Evolutionary conservation across 2,797 vertebrate genomes (phyloP), one percentile per base, ranked within the genome.

Genomic region (Coluber constrictor): DNA sequence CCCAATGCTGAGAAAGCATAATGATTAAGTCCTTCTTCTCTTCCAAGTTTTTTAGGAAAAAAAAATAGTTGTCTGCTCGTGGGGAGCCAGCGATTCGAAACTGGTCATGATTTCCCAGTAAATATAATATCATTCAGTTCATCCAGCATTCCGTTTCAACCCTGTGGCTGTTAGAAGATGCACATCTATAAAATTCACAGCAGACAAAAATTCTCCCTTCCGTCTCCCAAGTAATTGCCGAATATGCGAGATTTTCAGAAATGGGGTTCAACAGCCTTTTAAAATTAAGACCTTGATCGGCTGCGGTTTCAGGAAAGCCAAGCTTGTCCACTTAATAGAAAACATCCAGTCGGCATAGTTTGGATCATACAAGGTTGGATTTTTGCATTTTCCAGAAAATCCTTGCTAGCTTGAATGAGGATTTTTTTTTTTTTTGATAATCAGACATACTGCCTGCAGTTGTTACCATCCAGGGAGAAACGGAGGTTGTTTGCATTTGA

Each of bases 361-460:
- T 51, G n/a, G 37, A 59, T 60, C 54, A 37, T 54, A 5, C 59
- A 86, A 89, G 54, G 25, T 59, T 86, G 66, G 54, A 15, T 87
- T 51, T 51, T 51, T 90, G 55, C 83, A 51, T 90, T 90, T 63
- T 9, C 59, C 51, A 32, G 20, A 37, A 9, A 54, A 43, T 60
- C 90, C 83, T 90, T 88, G 61, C 13, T 88, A 88, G 55, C 55
- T 55, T 90, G 61, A 60, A 54, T 54, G 61, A 59, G 61, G 25
- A 57, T 87, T 66, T 13, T 55, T 55, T 55, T 25, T 61, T 27
- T 10, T 61, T 61, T 61, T 51, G 13, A 87, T 90, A 87, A 47
- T 93, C 55, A 79, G n/a, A 60, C 37, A 74, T 87, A 43, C 43
- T 90, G 92, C 87, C 63, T 87, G 89, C 55, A 37, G 83, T 47